These are phyloP conservation scores for Phyllostomus discolor DNA, from an alignment of 2,113 vertebrate genomes.

Conservation along the genomic window DNA sequence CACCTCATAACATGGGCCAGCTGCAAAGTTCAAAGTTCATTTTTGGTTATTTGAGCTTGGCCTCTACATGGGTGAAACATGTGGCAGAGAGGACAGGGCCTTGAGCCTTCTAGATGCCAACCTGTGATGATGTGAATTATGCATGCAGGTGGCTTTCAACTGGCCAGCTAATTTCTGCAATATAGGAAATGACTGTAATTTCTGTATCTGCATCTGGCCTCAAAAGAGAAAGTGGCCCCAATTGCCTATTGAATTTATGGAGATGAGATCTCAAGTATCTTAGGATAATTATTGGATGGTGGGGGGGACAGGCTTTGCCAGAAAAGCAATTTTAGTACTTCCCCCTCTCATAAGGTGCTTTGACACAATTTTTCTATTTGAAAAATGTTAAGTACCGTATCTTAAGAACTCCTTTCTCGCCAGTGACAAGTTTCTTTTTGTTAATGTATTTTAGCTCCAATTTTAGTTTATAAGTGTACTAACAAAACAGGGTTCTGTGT, in stretches of 20 bases:
- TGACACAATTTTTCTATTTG: slow-evolving; percentile 66
- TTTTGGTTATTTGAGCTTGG: slow-evolving; percentile 27
- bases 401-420: slow-evolving; percentile 39
- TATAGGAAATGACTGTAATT: slow-evolving; percentile 78
- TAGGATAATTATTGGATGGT: slow-evolving; percentile 71
- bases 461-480: neutral
- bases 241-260: slow-evolving; percentile 77
- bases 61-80: neutral
- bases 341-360: slow-evolving; percentile 50
- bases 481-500: neutral
- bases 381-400: slow-evolving; percentile 26
- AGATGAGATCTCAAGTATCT: slow-evolving; percentile 76
- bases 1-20: neutral
- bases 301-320: slow-evolving; percentile 68
- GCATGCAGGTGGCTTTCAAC: slow-evolving; percentile 76
- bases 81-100: neutral
- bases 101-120: slow-evolving; percentile 54
- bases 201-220: slow-evolving; percentile 74
- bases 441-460: slow-evolving; percentile 5
- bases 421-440: neutral
- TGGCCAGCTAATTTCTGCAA: slow-evolving; percentile 76
- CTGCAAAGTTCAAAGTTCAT: neutral
- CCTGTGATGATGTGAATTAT: slow-evolving; percentile 68
- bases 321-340: slow-evolving; percentile 67
- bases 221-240: slow-evolving; percentile 74